Evolutionary conservation across 2,888 invertebrate genomes (phyloP).

Genomic region (Melipona beecheii): DNA sequence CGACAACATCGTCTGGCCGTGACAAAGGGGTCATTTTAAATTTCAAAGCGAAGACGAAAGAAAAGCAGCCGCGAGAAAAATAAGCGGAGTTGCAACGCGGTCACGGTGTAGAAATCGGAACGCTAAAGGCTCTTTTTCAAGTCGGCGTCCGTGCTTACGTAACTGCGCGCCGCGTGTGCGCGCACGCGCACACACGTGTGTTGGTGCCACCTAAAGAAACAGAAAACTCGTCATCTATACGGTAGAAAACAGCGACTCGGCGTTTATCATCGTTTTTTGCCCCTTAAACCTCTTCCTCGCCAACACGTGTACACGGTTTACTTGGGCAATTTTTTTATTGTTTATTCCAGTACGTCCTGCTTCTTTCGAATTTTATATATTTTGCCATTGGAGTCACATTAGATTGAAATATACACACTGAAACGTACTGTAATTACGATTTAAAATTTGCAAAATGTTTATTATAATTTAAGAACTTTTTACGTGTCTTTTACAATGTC

Average conservation of each 20-base stretch:
- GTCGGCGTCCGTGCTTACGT: conserved; percentile 34
- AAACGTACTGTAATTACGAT: too few species aligned
- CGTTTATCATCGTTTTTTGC: conserved; percentile 47
- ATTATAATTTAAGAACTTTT: too few species aligned
- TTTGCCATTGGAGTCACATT: too few species aligned
- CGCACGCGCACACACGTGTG: not conserved
- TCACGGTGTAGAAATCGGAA: conserved; percentile 36
- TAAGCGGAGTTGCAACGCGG: not conserved
- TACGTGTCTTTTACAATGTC: too few species aligned
- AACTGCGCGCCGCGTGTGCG: conserved; percentile 8
- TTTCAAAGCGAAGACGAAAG: not conserved
- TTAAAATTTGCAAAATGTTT: too few species aligned
- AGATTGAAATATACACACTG: too few species aligned
- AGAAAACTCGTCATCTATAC: conserved; percentile 25
- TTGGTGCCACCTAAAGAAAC: conserved; percentile 1
- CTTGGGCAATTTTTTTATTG: too few species aligned
- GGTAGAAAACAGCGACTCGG: conserved; percentile 14
- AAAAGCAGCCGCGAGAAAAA: not conserved
- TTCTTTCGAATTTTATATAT: too few species aligned
- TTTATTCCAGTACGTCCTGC: too few species aligned
- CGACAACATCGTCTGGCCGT: not conserved
- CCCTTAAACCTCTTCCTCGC: not conserved
- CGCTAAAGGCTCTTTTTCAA: conserved; percentile 38
- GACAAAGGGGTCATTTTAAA: not conserved
- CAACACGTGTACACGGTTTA: not conserved